phyloP scores from a whole-genome alignment of 2,797 vertebrate species.

The Picus viridis region DNA sequence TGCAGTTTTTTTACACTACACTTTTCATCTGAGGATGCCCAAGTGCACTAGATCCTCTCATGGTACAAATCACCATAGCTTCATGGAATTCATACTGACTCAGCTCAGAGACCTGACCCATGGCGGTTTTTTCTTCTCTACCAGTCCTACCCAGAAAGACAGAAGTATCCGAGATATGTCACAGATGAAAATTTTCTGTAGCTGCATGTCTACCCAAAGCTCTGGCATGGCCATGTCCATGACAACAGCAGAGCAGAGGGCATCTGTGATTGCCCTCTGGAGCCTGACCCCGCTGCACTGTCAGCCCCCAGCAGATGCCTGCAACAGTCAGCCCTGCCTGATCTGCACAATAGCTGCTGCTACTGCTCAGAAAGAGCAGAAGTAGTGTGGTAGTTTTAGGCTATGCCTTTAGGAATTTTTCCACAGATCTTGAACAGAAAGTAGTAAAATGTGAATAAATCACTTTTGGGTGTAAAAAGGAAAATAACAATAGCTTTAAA shows the following conservation, averaged over 20 bases:
- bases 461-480: too few relatives aligned
- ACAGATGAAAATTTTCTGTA: neutral
- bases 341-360: neutral
- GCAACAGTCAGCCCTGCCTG: neutral
- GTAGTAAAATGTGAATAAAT: too few relatives aligned
- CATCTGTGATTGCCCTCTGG: rapidly evolving
- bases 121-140: neutral
- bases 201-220: neutral
- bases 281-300: neutral
- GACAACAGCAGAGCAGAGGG: neutral
- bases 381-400: neutral
- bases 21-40: neutral
- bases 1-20: neutral
- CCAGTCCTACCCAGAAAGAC: neutral
- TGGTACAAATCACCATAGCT: rapidly evolving
- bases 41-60: neutral
- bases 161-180: neutral
- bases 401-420: too few relatives aligned
- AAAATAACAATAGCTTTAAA: too few relatives aligned
- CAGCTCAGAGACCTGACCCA: neutral
- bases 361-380: neutral
- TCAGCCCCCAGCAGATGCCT: too few relatives aligned
- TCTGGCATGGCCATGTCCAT: neutral
- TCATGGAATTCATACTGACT: neutral
- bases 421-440: too few relatives aligned